These are phyloP conservation scores for Pteromalus puparum DNA, from an alignment of 1,140 invertebrate genomes.

Conservation along the genomic window DNA sequence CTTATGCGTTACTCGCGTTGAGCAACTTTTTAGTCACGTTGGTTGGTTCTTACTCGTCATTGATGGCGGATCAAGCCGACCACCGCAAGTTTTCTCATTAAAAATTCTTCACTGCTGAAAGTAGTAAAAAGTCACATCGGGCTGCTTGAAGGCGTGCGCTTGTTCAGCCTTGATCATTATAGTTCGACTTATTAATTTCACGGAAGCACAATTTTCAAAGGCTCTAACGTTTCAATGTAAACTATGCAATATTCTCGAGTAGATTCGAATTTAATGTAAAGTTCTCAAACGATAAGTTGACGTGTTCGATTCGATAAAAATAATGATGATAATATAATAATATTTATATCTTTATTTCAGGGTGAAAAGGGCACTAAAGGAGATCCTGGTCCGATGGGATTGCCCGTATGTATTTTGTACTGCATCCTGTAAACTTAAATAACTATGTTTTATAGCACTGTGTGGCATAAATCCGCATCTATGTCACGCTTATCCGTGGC, in stretches of 20 bases:
- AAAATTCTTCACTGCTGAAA: conserved; percentile 11
- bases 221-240: too few species aligned
- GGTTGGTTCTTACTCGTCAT: background rate
- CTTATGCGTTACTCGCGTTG: background rate
- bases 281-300: too few species aligned
- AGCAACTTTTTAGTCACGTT: background rate
- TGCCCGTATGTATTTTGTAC: conserved; percentile 85
- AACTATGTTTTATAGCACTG: too few species aligned
- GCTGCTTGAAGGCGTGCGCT: background rate
- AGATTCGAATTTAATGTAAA: too few species aligned
- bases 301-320: too few species aligned
- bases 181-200: background rate
- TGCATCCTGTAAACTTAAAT: too few species aligned
- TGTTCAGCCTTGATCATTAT: background rate
- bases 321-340: background rate
- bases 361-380: conserved; percentile 93
- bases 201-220: background rate
- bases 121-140: conserved; percentile 19
- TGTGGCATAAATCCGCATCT: too few species aligned
- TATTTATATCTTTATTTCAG: conserved; percentile 76
- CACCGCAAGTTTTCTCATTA: conserved; percentile 39
- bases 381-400: conserved; percentile 94
- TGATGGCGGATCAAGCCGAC: background rate
- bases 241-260: too few species aligned
- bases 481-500: too few species aligned